These are phyloP conservation scores for Tromatobia lineatoria DNA, from an alignment of 2,888 invertebrate genomes.

Conservation along the genomic window DNA sequence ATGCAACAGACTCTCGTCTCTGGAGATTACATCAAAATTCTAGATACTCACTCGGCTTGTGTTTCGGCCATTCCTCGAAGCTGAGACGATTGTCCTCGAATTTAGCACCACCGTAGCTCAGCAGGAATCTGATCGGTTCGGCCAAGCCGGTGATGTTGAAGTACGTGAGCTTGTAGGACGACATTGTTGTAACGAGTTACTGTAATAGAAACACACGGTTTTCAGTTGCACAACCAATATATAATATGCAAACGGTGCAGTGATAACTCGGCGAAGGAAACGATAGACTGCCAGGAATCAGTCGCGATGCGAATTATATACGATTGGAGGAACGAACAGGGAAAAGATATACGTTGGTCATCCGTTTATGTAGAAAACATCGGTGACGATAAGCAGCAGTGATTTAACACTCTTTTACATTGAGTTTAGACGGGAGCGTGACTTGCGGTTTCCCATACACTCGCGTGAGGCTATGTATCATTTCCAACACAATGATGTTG, in stretches of 20 bases:
- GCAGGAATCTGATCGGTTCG: conserved; percentile 83
- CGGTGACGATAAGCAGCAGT: not conserved
- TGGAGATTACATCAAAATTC: not conserved
- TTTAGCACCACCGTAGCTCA: conserved; percentile 82
- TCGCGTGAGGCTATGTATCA: not conserved
- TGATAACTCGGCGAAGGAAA: not conserved
- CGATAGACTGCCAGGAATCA: not conserved
- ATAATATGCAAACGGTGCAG: not conserved
- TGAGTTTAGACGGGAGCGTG: not conserved
- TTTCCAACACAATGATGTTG: not conserved
- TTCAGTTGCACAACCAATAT: not conserved
- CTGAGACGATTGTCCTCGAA: conserved; percentile 84
- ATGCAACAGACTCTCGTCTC: not conserved
- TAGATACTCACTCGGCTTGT: conserved; percentile 74
- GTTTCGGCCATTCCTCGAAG: conserved; percentile 80
- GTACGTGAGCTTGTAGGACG: conserved; percentile 84
- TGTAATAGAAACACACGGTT: not conserved
- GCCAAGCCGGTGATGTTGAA: conserved; percentile 84
- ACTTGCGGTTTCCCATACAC: not conserved
- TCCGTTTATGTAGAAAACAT: not conserved
- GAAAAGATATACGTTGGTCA: not conserved
- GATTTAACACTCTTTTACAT: conserved; percentile 3
- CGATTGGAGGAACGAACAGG: too few relatives aligned
- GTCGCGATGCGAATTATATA: not conserved
- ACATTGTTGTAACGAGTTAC: conserved; percentile 66